Conservation (phyloP, 2,113 vertebrate species). For the Neopipo cinnamomea region DNA sequence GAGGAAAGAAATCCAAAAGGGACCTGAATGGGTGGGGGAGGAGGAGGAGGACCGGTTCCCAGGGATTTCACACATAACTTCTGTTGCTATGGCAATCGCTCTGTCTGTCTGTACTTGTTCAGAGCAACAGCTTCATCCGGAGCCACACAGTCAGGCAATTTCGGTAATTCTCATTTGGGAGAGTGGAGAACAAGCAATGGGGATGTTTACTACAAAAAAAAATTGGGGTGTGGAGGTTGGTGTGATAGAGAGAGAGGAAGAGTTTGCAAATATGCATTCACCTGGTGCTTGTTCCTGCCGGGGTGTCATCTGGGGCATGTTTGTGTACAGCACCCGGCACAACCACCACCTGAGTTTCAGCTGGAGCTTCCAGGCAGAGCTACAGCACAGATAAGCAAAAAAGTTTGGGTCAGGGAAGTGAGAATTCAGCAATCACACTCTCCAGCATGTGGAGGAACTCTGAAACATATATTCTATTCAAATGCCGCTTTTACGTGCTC, state of each 20-base stretch:
- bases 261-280: not conserved
- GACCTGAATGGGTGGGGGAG: conserved; percentile 33
- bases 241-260: not conserved
- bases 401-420: not conserved
- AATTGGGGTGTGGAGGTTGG: not conserved
- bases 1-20: conserved; percentile 11
- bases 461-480: rapidly evolving
- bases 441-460: not conserved
- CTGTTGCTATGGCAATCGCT: conserved; percentile 63
- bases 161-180: not conserved
- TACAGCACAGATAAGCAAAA: not conserved
- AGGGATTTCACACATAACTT: conserved; percentile 59
- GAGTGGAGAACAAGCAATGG: not conserved
- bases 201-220: not conserved
- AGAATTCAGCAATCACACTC: not conserved
- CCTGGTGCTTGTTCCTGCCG: not conserved
- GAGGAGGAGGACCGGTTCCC: conserved; percentile 18
- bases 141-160: not conserved
- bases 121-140: conserved; percentile 10
- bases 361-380: not conserved
- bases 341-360: not conserved
- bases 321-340: not conserved
- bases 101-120: conserved; percentile 53
- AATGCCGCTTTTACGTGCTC: not conserved
- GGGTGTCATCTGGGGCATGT: not conserved